phyloP scores from a whole-genome alignment of 2,113 vertebrate species.

The Furnarius figulus region DNA sequence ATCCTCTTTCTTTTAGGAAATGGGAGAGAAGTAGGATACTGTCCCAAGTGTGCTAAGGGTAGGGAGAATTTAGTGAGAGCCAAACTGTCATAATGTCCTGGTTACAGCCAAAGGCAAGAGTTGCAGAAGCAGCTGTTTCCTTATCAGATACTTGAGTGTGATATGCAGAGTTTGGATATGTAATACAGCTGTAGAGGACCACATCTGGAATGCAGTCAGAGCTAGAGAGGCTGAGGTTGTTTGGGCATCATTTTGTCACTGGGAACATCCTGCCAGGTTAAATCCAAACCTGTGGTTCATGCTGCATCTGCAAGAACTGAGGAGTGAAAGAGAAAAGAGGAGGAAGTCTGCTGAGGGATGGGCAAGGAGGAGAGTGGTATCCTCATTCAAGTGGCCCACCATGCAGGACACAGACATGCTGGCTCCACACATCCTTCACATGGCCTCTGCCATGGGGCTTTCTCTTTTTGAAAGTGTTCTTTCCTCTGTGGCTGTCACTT shows the following conservation, averaged over 20 bases:
- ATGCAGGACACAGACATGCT: rapidly evolving
- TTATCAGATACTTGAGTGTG: background rate
- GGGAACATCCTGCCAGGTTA: background rate
- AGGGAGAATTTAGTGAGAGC: background rate
- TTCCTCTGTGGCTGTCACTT: background rate
- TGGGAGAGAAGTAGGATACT: background rate
- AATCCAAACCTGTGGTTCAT: background rate
- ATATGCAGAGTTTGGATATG: background rate
- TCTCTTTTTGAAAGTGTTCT: background rate
- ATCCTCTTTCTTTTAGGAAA: background rate
- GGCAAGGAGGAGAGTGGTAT: background rate
- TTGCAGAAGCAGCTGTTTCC: background rate
- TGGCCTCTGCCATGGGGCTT: rapidly evolving
- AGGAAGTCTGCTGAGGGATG: background rate
- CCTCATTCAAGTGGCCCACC: background rate
- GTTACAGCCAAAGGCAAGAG: background rate
- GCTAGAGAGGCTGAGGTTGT: background rate
- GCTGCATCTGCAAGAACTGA: background rate
- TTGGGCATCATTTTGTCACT: background rate
- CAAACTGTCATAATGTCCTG: background rate
- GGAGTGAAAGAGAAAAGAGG: background rate
- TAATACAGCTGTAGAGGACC: background rate
- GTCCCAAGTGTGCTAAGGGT: background rate
- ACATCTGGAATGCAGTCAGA: background rate
- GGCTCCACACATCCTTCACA: background rate